These are phyloP conservation scores for Linnaemya vulpina DNA, from an alignment of 2,888 invertebrate species.

Conservation along the genomic window DNA sequence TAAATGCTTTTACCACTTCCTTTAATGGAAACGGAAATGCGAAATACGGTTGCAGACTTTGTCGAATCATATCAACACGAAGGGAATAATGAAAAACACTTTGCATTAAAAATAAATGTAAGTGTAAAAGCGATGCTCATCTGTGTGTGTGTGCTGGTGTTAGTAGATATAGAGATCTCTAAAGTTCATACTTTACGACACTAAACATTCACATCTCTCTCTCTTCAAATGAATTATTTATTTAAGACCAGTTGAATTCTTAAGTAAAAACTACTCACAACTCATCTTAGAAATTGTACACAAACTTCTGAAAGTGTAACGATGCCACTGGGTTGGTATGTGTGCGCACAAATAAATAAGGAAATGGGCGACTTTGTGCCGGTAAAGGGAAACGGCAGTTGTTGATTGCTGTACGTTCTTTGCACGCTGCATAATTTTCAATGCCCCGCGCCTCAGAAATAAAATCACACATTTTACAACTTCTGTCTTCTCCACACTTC, in stretches of 20 bases:
- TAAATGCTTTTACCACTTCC: slow-evolving; percentile 56
- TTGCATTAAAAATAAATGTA: not conserved
- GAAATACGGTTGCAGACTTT: slow-evolving; percentile 45
- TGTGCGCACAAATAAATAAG: slow-evolving; percentile 17
- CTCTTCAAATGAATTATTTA: slow-evolving; percentile 41
- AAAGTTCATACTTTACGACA: slow-evolving; percentile 39
- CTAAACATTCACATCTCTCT: slow-evolving; percentile 28
- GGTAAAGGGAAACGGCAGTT: slow-evolving; percentile 59
- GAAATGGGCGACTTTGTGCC: slow-evolving; percentile 57
- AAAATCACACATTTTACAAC: not conserved
- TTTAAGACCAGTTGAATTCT: slow-evolving; percentile 62
- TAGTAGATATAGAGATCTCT: not conserved
- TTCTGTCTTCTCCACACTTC: not conserved
- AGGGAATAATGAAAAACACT: not conserved
- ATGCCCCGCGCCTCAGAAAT: slow-evolving; percentile 24
- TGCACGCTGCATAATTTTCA: slow-evolving; percentile 23
- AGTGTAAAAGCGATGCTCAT: not conserved
- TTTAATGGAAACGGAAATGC: slow-evolving; percentile 61
- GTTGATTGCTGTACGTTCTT: slow-evolving; percentile 54
- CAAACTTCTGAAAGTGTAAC: not conserved
- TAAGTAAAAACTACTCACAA: slow-evolving; percentile 1
- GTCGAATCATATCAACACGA: slow-evolving; percentile 34
- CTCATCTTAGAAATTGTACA: not conserved
- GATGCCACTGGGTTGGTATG: not conserved
- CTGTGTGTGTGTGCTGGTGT: not conserved